phyloP scores from a whole-genome alignment of 2,888 invertebrate species.

The Epsilonema sp. region DNA sequence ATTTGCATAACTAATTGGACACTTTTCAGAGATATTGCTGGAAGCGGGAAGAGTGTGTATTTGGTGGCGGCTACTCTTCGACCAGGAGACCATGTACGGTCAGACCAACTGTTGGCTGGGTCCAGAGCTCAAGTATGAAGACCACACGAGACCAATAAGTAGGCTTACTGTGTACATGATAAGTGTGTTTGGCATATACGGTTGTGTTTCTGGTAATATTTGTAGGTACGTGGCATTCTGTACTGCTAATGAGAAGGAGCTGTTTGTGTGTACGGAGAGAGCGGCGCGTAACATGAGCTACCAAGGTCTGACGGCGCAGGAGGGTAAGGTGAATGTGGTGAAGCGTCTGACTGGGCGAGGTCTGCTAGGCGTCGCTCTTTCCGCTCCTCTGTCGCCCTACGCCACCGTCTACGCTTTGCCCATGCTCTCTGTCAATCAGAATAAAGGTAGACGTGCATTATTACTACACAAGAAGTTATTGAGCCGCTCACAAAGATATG shows the following conservation, averaged over 20 bases:
- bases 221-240: slow-evolving; percentile 50
- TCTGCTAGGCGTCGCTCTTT: slow-evolving; percentile 59
- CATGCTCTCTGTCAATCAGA: slow-evolving; percentile 90
- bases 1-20: no score
- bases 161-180: no score
- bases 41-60: slow-evolving; percentile 41
- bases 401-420: slow-evolving; percentile 72
- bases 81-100: slow-evolving; percentile 99
- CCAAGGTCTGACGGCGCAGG: slow-evolving; percentile 63
- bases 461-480: no score
- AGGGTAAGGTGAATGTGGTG: slow-evolving; percentile 54
- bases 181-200: no score
- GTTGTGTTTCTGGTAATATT: background rate
- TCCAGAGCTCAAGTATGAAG: slow-evolving; percentile 71
- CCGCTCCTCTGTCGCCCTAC: slow-evolving; percentile 64
- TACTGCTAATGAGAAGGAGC: slow-evolving; percentile 42
- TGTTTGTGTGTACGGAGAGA: slow-evolving; percentile 66
- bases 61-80: slow-evolving; percentile 91
- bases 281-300: slow-evolving; percentile 87
- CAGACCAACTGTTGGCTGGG: slow-evolving; percentile 97
- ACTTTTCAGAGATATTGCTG: slow-evolving; percentile 35
- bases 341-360: slow-evolving; percentile 38
- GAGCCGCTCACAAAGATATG: no score
- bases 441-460: slow-evolving; percentile 67
- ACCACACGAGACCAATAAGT: no score